Conservation (phyloP, 2,113 vertebrate species). For the Brachyistius frenatus region DNA sequence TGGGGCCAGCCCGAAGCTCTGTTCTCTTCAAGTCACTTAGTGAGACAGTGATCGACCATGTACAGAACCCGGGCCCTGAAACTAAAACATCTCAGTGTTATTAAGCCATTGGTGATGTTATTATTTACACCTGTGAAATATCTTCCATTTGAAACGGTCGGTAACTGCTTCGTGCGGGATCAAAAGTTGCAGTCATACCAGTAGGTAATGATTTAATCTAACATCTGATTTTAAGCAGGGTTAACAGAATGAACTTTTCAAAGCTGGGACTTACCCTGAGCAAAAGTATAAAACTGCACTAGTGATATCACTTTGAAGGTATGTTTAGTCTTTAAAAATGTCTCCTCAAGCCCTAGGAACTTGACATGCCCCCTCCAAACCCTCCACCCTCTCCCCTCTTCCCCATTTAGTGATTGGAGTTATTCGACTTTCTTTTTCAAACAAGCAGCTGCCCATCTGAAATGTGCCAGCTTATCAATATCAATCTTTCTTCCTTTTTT, state of each 20-base stretch:
- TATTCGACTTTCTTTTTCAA: conserved; percentile 12
- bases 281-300: not conserved
- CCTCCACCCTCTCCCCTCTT: not conserved
- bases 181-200: not conserved
- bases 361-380: conserved; percentile 38
- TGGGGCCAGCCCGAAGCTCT: too few species aligned
- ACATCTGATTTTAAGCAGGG: conserved; percentile 8
- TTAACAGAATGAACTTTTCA: not conserved
- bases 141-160: not conserved
- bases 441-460: conserved; percentile 63
- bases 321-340: conserved; percentile 25
- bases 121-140: not conserved
- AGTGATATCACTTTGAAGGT: conserved; percentile 48
- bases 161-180: not conserved
- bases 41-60: too few species aligned
- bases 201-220: conserved; percentile 17
- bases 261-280: not conserved
- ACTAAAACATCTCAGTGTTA: too few species aligned
- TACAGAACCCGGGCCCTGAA: too few species aligned
- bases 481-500: conserved; percentile 61
- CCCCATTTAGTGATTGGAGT: conserved; percentile 24
- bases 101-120: too few species aligned
- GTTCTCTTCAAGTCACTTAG: too few species aligned
- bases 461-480: conserved; percentile 67
- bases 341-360: conserved; percentile 45